phyloP scores from a whole-genome alignment of 2,888 invertebrate genomes.

The Rambutsinella grinnellia region DNA sequence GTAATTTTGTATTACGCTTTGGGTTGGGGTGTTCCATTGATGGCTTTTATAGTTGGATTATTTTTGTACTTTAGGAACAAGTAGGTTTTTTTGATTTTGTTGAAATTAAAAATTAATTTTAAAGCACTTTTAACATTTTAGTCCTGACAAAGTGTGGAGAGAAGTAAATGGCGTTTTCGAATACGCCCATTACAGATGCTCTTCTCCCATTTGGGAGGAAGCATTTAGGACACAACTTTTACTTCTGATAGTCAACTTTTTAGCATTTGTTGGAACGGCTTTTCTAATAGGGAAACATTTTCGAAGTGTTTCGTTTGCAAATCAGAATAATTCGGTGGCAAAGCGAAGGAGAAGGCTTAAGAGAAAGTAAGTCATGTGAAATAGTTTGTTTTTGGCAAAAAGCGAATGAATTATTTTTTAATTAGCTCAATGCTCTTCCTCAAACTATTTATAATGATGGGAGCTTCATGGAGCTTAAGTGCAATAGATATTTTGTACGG shows the following conservation, averaged over 20 bases:
- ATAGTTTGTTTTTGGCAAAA: no score
- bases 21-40: constrained; percentile 16
- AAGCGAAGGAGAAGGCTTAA: no score
- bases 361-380: no score
- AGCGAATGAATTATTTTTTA: no score
- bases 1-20: not conserved
- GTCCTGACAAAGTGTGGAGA: not conserved
- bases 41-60: not conserved
- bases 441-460: constrained; percentile 26
- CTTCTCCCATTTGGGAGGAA: constrained; percentile 41
- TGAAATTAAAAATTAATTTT: not conserved
- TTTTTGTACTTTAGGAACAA: constrained; percentile 4
- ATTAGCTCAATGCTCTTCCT: constrained; percentile 1
- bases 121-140: constrained; percentile 1
- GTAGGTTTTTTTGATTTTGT: not conserved
- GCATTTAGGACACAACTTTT: constrained; percentile 16
- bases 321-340: not conserved
- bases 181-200: constrained; percentile 45
- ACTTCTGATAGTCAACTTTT: constrained; percentile 8
- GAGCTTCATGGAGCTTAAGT: constrained; percentile 4
- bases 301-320: not conserved
- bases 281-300: constrained; percentile 22
- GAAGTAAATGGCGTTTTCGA: constrained; percentile 30
- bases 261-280: constrained; percentile 1
- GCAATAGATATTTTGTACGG: constrained; percentile 29